Conservation (phyloP, 2,113 vertebrate species). For the Lampris megalopsis region DNA sequence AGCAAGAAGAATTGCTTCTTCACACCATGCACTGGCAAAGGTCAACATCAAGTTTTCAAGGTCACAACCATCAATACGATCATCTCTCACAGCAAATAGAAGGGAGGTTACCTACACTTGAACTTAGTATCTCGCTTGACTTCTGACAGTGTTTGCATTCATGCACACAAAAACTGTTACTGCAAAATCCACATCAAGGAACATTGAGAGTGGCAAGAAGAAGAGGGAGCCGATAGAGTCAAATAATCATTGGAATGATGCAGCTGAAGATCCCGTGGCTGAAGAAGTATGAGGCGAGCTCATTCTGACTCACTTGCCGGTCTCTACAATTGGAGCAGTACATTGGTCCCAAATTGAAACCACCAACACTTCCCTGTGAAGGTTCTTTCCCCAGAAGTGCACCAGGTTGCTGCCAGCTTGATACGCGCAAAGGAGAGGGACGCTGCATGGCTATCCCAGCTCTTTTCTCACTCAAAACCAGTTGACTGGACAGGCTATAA, state of each 20-base stretch:
- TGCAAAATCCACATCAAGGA: background rate
- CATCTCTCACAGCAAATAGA: too few species aligned
- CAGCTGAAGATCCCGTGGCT: conserved; percentile 10
- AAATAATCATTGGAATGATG: background rate
- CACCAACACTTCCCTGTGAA: conserved; percentile 5
- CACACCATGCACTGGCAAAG: too few species aligned
- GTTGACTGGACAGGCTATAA: conserved; percentile 13
- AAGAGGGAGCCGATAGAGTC: background rate
- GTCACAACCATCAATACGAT: background rate
- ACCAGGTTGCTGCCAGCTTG: conserved; percentile 16
- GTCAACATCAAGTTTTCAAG: background rate
- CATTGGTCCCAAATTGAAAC: conserved; percentile 9
- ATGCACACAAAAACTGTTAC: too few species aligned
- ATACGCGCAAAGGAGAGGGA: conserved; percentile 9
- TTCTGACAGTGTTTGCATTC: too few species aligned
- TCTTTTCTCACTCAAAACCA: conserved; percentile 6
- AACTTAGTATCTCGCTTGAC: too few species aligned
- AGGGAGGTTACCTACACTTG: too few species aligned
- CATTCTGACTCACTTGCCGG: conserved; percentile 1
- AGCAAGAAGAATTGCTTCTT: background rate
- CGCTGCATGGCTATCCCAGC: conserved; percentile 6
- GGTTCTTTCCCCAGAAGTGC: background rate
- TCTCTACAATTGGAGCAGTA: conserved; percentile 17
- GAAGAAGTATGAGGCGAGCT: conserved; percentile 2
- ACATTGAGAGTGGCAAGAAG: background rate